Evolutionary conservation across 53 echinoderm and acorn worm species (phyloP).

Genomic region (Hippasteria phrygiana): DNA sequence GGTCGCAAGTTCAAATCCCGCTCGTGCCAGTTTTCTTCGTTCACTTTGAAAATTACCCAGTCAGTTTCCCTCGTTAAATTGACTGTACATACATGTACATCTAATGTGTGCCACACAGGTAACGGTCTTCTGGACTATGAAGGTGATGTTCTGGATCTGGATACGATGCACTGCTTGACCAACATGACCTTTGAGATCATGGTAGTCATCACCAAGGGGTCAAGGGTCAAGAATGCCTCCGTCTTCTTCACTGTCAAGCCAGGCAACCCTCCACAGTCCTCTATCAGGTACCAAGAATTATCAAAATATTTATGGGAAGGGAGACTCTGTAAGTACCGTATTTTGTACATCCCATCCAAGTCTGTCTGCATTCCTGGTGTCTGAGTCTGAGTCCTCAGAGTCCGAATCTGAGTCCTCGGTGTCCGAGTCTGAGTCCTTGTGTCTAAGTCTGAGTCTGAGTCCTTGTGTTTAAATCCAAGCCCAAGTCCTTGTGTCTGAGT

Average conservation of each 20-base stretch:
- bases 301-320: too few relatives aligned
- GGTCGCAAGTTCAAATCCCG: too few relatives aligned
- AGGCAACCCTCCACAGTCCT: constrained; percentile 70
- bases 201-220: constrained; percentile 75
- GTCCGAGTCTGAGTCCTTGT: too few relatives aligned
- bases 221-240: constrained; percentile 52
- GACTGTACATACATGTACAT: not conserved
- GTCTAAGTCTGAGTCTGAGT: too few relatives aligned
- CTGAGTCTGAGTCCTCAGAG: too few relatives aligned
- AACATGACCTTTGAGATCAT: constrained; percentile 80
- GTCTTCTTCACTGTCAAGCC: constrained; percentile 37
- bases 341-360: not conserved
- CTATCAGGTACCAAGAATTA: constrained; percentile 56
- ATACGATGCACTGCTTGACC: constrained; percentile 15
- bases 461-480: too few relatives aligned
- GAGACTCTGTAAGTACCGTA: too few relatives aligned
- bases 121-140: constrained; percentile 51
- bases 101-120: constrained; percentile 18
- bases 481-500: too few relatives aligned
- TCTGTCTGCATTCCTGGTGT: not conserved
- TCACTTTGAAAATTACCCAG: too few relatives aligned
- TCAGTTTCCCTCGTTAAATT: too few relatives aligned
- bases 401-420: too few relatives aligned
- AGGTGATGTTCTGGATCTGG: not conserved
- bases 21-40: too few relatives aligned